phyloP scores from a whole-genome alignment of 2,797 vertebrate species.

The Loriculus beryllinus region DNA sequence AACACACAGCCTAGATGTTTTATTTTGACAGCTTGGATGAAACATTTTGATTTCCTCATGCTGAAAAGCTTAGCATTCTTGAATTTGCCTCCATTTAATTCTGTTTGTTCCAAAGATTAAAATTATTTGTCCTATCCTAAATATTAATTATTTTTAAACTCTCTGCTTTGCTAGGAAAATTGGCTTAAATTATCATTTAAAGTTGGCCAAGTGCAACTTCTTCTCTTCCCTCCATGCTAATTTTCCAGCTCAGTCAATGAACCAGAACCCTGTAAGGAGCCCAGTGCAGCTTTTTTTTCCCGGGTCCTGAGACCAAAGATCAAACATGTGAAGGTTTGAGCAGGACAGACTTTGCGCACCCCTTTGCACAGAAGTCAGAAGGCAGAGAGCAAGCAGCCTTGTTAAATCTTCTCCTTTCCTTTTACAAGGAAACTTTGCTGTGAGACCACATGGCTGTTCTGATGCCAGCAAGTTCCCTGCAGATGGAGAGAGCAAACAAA shows the following conservation, averaged over 20 bases:
- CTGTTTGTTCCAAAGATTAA: not conserved
- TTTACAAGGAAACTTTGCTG: slow-evolving; percentile 14
- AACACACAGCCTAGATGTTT: slow-evolving; percentile 6
- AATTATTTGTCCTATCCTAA: not conserved
- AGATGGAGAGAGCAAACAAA: slow-evolving; percentile 56
- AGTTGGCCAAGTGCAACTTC: not conserved
- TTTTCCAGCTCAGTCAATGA: not conserved
- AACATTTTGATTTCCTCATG: slow-evolving; percentile 47
- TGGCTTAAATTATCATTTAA: not conserved
- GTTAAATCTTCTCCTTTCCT: not conserved
- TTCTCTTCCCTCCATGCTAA: not conserved
- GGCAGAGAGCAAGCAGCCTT: not conserved
- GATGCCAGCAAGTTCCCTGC: slow-evolving; percentile 61
- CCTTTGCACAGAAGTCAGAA: not conserved
- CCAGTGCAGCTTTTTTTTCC: not conserved
- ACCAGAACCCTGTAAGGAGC: not conserved
- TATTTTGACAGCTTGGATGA: slow-evolving; percentile 52
- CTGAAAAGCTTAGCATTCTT: not conserved
- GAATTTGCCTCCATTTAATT: slow-evolving; percentile 17
- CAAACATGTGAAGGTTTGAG: not conserved
- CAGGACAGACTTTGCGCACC: not conserved
- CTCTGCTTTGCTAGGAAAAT: not conserved
- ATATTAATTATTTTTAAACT: not conserved
- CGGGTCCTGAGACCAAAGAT: not conserved
- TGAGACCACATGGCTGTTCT: slow-evolving; percentile 55